Evolutionary conservation across 2,888 invertebrate species (phyloP).

Genomic region (Parnassius smintheus): DNA sequence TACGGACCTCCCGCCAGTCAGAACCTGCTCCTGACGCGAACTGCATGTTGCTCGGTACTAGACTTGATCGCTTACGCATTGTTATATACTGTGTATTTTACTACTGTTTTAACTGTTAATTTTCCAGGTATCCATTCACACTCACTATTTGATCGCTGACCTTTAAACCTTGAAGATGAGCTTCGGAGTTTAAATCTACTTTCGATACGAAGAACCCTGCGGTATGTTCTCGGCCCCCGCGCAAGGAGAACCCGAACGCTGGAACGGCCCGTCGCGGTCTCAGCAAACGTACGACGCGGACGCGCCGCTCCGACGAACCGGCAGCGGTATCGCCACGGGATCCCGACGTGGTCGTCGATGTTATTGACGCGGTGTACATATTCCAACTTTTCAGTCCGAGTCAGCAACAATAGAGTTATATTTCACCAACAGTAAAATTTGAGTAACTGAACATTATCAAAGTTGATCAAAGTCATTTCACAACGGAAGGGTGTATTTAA

Average conservation of each 20-base stretch:
- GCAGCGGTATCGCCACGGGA: constrained; percentile 46
- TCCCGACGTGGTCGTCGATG: constrained; percentile 66
- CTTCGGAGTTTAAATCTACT: constrained; percentile 93
- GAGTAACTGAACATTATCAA: constrained; percentile 61
- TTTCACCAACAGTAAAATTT: constrained; percentile 44
- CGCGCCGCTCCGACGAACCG: constrained; percentile 53
- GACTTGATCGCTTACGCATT: too few relatives aligned
- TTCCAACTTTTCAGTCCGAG: constrained; percentile 35
- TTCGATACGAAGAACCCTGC: constrained; percentile 96
- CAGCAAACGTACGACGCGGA: constrained; percentile 67
- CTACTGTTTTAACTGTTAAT: too few relatives aligned
- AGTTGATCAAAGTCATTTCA: constrained; percentile 47
- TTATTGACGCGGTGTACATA: constrained; percentile 63
- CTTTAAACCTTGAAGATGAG: constrained; percentile 91
- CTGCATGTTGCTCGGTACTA: too few relatives aligned
- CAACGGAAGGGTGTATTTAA: constrained; percentile 46
- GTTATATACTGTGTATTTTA: too few relatives aligned
- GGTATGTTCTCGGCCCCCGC: constrained; percentile 94
- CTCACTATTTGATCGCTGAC: constrained; percentile 60
- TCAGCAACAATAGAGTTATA: constrained; percentile 34
- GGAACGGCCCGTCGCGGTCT: constrained; percentile 75
- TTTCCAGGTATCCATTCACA: too few relatives aligned
- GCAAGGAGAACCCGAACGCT: constrained; percentile 89
- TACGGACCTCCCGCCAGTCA: too few relatives aligned
- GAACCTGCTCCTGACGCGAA: too few relatives aligned